phyloP scores from a whole-genome alignment of 2,797 vertebrate genomes.

The Staurois parvus region DNA sequence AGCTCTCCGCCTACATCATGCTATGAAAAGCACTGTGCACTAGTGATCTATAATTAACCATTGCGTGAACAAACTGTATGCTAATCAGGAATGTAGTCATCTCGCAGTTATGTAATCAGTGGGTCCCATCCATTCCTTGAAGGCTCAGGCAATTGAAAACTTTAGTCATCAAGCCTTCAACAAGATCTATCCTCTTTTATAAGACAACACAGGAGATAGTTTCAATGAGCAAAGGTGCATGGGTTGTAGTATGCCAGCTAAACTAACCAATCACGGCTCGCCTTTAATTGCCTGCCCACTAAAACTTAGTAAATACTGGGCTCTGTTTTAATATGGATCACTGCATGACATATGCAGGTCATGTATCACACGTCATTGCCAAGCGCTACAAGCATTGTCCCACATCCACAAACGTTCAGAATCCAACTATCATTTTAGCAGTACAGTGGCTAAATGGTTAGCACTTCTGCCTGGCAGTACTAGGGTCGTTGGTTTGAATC shows the following conservation, averaged over 20 bases:
- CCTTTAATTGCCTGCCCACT: too few species aligned
- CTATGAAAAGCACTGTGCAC: slow-evolving; percentile 58
- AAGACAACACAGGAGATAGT: background rate
- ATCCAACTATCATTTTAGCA: too few species aligned
- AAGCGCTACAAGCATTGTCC: background rate
- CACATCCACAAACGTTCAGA: background rate
- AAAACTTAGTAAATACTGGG: too few species aligned
- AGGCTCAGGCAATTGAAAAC: background rate
- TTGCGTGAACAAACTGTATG: slow-evolving; percentile 55
- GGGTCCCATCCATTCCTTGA: slow-evolving; percentile 45
- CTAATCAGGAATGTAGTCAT: slow-evolving; percentile 58
- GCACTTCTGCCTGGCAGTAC: too few species aligned
- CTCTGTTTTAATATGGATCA: too few species aligned
- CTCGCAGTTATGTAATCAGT: slow-evolving; percentile 51
- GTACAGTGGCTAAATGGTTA: too few species aligned
- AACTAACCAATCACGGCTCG: too few species aligned
- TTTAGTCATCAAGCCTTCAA: background rate
- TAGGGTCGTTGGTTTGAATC: too few species aligned
- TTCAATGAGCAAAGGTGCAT: too few species aligned
- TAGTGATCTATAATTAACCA: slow-evolving; percentile 64
- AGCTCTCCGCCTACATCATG: slow-evolving; percentile 42
- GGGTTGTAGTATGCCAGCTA: too few species aligned
- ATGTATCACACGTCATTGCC: background rate
- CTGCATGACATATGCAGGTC: background rate
- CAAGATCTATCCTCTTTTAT: background rate